phyloP scores from a whole-genome alignment of 2,113 vertebrate species.

The Fregata magnificens region DNA sequence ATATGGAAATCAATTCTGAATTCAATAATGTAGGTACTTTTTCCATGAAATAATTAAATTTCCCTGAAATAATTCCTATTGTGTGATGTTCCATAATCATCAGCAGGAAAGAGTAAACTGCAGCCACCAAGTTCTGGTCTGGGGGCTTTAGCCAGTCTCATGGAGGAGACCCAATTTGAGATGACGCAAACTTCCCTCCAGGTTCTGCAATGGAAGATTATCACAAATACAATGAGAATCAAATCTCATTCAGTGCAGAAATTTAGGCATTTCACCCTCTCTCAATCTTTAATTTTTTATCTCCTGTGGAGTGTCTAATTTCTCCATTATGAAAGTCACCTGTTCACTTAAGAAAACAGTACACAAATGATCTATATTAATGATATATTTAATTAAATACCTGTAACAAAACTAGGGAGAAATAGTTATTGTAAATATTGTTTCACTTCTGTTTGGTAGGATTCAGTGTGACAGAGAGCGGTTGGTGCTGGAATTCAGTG shows the following conservation, averaged over 20 bases:
- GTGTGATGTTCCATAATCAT: neutral
- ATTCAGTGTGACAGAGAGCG: neutral
- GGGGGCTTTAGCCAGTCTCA: neutral
- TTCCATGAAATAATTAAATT: neutral
- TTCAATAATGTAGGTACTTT: neutral
- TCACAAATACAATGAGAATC: neutral
- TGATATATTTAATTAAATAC: neutral
- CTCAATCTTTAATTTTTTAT: neutral
- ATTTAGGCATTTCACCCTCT: neutral
- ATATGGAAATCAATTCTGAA: neutral
- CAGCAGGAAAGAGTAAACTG: neutral
- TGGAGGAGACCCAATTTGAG: neutral
- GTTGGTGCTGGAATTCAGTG: neutral
- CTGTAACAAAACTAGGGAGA: neutral
- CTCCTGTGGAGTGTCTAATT: neutral
- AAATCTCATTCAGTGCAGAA: neutral
- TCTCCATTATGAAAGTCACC: neutral
- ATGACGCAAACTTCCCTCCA: rapidly evolving
- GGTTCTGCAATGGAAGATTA: neutral
- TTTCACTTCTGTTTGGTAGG: neutral
- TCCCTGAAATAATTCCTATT: neutral
- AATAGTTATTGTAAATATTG: neutral
- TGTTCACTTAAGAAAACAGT: neutral
- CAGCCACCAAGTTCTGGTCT: neutral
- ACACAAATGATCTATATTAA: neutral